These are phyloP conservation scores for Tragopan temminckii DNA, from an alignment of 2,797 vertebrate species.

Conservation along the genomic window DNA sequence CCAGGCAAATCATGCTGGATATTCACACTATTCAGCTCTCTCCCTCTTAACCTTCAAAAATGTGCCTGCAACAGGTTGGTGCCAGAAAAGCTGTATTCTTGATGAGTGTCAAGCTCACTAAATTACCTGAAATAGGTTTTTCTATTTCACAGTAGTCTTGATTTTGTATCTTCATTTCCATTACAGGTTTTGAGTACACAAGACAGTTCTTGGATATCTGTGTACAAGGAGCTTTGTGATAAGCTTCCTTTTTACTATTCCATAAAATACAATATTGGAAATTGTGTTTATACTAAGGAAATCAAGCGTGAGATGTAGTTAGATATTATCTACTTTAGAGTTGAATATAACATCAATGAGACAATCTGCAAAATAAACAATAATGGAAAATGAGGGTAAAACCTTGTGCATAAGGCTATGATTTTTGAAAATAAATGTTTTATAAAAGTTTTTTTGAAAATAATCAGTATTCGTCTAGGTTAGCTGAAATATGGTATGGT, in stretches of 20 bases:
- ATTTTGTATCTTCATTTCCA: slow-evolving; percentile 11
- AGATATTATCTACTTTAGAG: slow-evolving; percentile 43
- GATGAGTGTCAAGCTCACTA: neutral
- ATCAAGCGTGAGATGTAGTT: slow-evolving; percentile 4
- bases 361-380: slow-evolving; percentile 19
- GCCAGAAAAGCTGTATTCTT: neutral
- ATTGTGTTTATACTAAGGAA: slow-evolving; percentile 33
- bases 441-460: slow-evolving; percentile 5
- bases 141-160: neutral
- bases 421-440: neutral
- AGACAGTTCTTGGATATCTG: slow-evolving; percentile 34
- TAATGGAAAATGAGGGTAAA: neutral
- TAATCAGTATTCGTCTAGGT: neutral
- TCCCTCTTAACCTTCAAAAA: slow-evolving; percentile 17
- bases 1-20: slow-evolving; percentile 4
- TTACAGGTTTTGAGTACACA: slow-evolving; percentile 25
- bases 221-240: slow-evolving; percentile 36
- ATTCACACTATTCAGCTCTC: neutral
- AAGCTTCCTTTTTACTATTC: slow-evolving; percentile 49
- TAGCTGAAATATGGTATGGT: neutral
- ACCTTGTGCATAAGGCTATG: neutral
- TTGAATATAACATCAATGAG: neutral
- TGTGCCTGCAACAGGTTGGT: neutral
- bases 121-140: neutral
- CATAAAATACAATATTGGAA: slow-evolving; percentile 31